Conservation (phyloP, 53 echinoderm and acorn worm genomes). For the Holothuria scabra region DNA sequence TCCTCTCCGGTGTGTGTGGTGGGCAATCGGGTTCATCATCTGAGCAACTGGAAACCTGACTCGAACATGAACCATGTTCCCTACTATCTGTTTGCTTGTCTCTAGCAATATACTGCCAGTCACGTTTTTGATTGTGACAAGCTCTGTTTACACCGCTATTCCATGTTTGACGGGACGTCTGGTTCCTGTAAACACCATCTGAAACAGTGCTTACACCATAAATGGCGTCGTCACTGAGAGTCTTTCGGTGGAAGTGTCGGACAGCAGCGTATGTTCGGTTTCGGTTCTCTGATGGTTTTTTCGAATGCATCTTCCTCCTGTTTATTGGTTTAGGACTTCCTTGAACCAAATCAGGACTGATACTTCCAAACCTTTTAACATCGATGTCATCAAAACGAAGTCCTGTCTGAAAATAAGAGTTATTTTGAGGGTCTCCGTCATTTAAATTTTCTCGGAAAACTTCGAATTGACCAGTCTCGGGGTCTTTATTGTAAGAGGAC, state of each 20-base stretch:
- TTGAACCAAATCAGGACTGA: conserved; percentile 44
- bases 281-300: conserved; percentile 11
- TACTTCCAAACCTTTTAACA: not conserved
- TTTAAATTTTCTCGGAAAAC: not conserved
- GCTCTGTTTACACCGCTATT: not conserved
- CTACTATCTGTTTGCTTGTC: not conserved
- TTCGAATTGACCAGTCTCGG: conserved; percentile 30
- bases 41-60: conserved; percentile 29
- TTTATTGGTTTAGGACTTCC: conserved; percentile 33
- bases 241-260: conserved; percentile 14
- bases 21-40: not conserved
- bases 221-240: conserved; percentile 20
- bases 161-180: not conserved
- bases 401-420: no score
- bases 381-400: no score
- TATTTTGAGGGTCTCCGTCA: no score
- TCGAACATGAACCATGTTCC: conserved; percentile 8
- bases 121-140: not conserved
- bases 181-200: not conserved
- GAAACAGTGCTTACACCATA: conserved; percentile 10
- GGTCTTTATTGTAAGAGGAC: conserved; percentile 11
- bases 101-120: not conserved
- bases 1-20: not conserved
- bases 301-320: conserved; percentile 20
- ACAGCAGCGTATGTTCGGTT: not conserved